Evolutionary conservation across 2,113 vertebrate genomes (phyloP).

Genomic region (Paradisaea rubra): DNA sequence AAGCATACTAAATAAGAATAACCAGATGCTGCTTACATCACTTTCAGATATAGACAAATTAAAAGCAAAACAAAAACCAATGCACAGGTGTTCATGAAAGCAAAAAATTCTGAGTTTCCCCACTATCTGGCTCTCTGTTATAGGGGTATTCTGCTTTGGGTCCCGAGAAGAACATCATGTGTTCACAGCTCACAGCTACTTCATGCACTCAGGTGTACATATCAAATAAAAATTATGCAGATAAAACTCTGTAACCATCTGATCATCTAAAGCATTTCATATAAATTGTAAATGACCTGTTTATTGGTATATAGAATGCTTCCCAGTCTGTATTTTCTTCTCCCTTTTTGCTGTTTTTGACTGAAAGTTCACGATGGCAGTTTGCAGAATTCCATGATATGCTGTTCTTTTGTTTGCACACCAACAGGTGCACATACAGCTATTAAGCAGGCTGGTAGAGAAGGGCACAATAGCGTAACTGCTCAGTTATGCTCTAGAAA

Average conservation of each 20-base stretch:
- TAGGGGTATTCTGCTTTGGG: not conserved
- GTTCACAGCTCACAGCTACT: conserved; percentile 29
- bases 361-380: not conserved
- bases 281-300: not conserved
- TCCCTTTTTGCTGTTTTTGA: not conserved
- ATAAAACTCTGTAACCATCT: conserved; percentile 25
- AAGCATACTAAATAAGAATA: conserved; percentile 54
- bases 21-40: conserved; percentile 61
- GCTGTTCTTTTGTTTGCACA: conserved; percentile 24
- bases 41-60: conserved; percentile 58
- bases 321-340: not conserved
- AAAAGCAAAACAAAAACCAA: conserved; percentile 57
- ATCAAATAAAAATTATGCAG: conserved; percentile 22
- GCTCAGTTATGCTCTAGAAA: conserved; percentile 39
- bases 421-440: conserved; percentile 27
- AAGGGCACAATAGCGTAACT: not conserved
- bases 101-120: not conserved
- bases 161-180: not conserved
- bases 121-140: not conserved
- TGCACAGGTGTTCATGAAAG: conserved; percentile 38
- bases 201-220: not conserved
- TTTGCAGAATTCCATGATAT: not conserved
- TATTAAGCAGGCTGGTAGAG: conserved; percentile 31
- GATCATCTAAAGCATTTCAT: not conserved
- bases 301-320: not conserved